Conservation (phyloP, 2,888 invertebrate genomes). For the Adelphocoris suturalis region DNA sequence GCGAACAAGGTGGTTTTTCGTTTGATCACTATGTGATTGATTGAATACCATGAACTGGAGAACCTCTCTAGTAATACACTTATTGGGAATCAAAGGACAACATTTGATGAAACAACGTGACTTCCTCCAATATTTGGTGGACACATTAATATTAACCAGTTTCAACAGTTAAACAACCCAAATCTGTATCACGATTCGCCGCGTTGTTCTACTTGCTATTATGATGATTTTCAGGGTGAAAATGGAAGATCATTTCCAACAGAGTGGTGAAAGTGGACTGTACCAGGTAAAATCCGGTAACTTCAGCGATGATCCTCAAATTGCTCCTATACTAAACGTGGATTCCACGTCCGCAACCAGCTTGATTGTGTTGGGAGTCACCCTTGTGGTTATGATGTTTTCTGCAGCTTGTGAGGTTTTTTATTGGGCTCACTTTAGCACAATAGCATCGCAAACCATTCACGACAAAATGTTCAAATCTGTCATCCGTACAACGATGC, state of each 20-base stretch:
- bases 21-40: too few relatives aligned
- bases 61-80: too few relatives aligned
- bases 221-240: not conserved
- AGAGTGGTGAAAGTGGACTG: not conserved
- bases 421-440: constrained; percentile 86
- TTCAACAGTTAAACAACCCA: too few relatives aligned
- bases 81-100: too few relatives aligned
- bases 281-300: too few relatives aligned
- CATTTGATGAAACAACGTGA: too few relatives aligned
- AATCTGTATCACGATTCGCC: too few relatives aligned
- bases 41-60: too few relatives aligned
- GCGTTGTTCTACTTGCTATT: too few relatives aligned
- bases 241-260: not conserved
- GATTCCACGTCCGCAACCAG: not conserved
- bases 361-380: not conserved
- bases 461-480: constrained; percentile 91
- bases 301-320: not conserved
- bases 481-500: constrained; percentile 89
- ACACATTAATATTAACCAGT: too few relatives aligned
- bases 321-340: not conserved
- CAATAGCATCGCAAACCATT: constrained; percentile 87
- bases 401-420: not conserved
- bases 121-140: too few relatives aligned
- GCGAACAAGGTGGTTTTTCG: too few relatives aligned
- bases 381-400: not conserved